phyloP scores from a whole-genome alignment of 2,113 vertebrate genomes.

The Odocoileus virginianus region DNA sequence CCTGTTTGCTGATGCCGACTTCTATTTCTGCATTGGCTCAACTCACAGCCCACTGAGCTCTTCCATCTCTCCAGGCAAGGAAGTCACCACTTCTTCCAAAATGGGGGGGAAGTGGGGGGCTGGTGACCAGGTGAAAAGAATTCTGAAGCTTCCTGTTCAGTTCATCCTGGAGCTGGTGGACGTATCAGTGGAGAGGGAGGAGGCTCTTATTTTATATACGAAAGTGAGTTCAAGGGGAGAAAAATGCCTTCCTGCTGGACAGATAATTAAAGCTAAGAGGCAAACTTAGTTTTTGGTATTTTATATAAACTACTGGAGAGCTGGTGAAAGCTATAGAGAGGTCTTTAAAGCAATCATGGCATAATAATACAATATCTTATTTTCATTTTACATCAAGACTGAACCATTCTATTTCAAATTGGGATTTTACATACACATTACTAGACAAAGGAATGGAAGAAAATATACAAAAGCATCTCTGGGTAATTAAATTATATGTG shows the following conservation, averaged over 20 bases:
- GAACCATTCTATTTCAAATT: neutral
- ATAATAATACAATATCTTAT: neutral
- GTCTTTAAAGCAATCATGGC: neutral
- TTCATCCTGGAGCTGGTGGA: neutral
- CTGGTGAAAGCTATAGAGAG: neutral
- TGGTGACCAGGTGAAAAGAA: neutral
- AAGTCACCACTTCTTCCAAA: neutral
- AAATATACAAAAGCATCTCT: neutral
- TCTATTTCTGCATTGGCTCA: rapidly evolving
- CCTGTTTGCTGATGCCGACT: too few relatives aligned
- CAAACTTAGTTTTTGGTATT: neutral
- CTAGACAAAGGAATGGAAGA: neutral
- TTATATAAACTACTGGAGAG: neutral
- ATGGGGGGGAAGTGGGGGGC: neutral
- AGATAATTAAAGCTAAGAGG: neutral
- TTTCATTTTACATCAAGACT: neutral
- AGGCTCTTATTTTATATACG: neutral
- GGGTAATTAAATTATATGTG: neutral
- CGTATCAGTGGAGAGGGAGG: rapidly evolving
- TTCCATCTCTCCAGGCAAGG: neutral
- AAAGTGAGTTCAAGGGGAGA: neutral
- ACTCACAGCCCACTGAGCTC: neutral
- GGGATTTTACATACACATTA: neutral
- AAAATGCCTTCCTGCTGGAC: neutral
- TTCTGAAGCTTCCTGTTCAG: neutral